Evolutionary conservation across 2,797 vertebrate genomes (phyloP).

Genomic region (Clarias laeviceps): DNA sequence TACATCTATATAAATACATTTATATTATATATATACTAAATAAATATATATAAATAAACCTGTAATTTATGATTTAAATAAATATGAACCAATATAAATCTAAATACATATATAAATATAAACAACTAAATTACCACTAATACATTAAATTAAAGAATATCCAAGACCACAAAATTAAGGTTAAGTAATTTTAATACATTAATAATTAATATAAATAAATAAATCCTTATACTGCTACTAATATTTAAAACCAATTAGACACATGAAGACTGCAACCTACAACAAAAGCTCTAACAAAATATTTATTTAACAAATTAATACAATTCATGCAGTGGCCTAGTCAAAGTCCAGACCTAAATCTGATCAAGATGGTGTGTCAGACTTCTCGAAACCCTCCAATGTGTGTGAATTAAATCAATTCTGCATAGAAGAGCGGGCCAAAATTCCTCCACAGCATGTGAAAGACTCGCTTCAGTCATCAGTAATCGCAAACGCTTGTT

Average conservation of each 20-base stretch:
- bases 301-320: background rate
- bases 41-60: too few species aligned
- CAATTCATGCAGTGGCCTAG: too few species aligned
- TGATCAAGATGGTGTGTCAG: too few species aligned
- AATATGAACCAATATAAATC: background rate
- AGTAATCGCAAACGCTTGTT: too few species aligned
- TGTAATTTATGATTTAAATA: too few species aligned
- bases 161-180: background rate
- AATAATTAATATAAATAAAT: background rate
- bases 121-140: background rate
- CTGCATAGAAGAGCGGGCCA: too few species aligned
- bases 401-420: too few species aligned
- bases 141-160: background rate
- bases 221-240: background rate
- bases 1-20: background rate
- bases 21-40: background rate
- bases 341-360: too few species aligned
- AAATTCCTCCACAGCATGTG: too few species aligned
- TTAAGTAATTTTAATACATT: background rate
- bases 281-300: background rate
- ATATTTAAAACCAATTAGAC: background rate
- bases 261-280: background rate
- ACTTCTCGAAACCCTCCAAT: too few species aligned
- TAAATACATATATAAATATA: background rate
- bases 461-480: too few species aligned